phyloP scores from a whole-genome alignment of 2,888 invertebrate species.

The Julus scandinavius region DNA sequence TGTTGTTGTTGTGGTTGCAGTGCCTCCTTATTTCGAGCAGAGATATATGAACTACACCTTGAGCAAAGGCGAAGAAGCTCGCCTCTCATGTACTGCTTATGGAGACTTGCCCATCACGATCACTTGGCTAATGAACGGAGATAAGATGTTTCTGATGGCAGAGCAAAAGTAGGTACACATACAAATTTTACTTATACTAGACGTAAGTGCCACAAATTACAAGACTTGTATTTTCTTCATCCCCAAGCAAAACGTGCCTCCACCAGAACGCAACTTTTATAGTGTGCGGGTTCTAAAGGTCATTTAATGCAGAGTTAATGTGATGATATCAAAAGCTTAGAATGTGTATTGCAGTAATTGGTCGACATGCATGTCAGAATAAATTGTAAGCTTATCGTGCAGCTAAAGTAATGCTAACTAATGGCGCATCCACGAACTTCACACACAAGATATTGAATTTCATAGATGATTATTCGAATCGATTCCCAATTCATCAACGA shows the following conservation, averaged over 20 bases:
- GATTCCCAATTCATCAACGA: neutral
- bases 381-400: too few relatives aligned
- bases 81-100: conserved; percentile 66
- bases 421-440: too few relatives aligned
- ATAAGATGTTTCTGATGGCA: conserved; percentile 71
- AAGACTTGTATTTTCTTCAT: too few relatives aligned
- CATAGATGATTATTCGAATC: neutral
- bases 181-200: too few relatives aligned
- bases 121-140: conserved; percentile 80
- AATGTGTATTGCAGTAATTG: neutral
- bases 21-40: conserved; percentile 92
- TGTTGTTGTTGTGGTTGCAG: conserved; percentile 67
- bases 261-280: too few relatives aligned
- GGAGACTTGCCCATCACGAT: conserved; percentile 68
- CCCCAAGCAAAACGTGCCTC: too few relatives aligned
- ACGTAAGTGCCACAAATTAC: too few relatives aligned
- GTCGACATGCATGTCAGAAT: too few relatives aligned
- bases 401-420: too few relatives aligned
- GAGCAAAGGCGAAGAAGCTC: conserved; percentile 64
- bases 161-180: conserved; percentile 36
- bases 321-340: neutral
- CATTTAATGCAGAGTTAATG: too few relatives aligned
- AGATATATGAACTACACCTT: conserved; percentile 77
- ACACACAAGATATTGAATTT: too few relatives aligned
- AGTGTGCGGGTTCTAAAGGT: too few relatives aligned